Conservation (phyloP, 2,888 invertebrate genomes). For the Gonocerus acuteangulatus region DNA sequence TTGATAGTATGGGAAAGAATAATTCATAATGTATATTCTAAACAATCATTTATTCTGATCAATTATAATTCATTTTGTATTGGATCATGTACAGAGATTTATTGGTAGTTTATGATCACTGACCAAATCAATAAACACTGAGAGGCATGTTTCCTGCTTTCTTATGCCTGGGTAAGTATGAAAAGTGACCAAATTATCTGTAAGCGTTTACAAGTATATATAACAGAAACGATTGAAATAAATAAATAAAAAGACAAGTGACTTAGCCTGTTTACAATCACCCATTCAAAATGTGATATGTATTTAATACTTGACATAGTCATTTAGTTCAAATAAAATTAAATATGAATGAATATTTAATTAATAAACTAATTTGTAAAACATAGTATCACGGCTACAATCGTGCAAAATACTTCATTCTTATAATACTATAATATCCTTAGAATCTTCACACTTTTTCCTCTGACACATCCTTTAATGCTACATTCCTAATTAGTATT, state of each 20-base stretch:
- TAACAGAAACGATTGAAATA: not conserved
- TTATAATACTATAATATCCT: slow-evolving; percentile 7
- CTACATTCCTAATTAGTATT: slow-evolving; percentile 19
- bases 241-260: no score
- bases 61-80: not conserved
- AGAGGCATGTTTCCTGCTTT: no score
- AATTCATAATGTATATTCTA: no score
- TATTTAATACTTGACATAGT: slow-evolving; percentile 14
- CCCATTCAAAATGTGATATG: slow-evolving; percentile 20
- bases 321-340: no score
- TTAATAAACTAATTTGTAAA: slow-evolving; percentile 16
- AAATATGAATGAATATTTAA: not conserved
- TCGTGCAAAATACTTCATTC: slow-evolving; percentile 18
- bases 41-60: slow-evolving; percentile 18
- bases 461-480: slow-evolving; percentile 1
- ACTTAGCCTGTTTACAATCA: not conserved
- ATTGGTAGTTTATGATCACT: no score
- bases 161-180: no score
- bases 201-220: not conserved
- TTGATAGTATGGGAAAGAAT: no score
- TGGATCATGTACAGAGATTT: no score
- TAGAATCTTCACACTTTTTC: slow-evolving; percentile 10
- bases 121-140: no score
- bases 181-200: no score
- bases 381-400: slow-evolving; percentile 12